Evolutionary conservation across 2,797 vertebrate species (phyloP), one percentile per base, ranked within the genome.

Genomic region (Discoglossus pictus): DNA sequence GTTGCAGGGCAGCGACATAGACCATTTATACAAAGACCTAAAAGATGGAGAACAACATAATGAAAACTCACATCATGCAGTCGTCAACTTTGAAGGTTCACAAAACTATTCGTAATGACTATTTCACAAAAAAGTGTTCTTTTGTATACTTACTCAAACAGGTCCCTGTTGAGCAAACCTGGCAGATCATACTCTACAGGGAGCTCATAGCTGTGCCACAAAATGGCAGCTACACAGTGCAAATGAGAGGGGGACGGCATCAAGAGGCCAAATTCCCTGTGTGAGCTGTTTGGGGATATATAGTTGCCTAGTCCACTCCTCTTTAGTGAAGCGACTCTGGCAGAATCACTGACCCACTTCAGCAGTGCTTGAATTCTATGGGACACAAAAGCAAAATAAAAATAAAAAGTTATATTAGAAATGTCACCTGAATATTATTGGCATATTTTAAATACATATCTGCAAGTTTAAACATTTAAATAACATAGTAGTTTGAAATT

Each of bases 181-280:
- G 96, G 94, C 65, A 99, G 88, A 77, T 99, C 96, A 0, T 99
- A 99, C 47, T 98, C 95, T 6, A 99, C 96, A 0, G 97, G 95
- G 64, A 99, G 79, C 75, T 99, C 96, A 0, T 97, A 99, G 80
- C 97, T 99, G 69, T 99, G 96, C 97, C 97, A 99, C 61, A 99
- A 70, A 85, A 99, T 92, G 38, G 97, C 94, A 6, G 97, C 96
- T 31, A 99, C 95, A 0, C 97, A 99, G 83, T 99, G 97, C 75
- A 99, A 84, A 78, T 99, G 97, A 61, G 97, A 99, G 12, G 97
- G 97, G 0, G 97, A 99, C 0, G 97, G 97, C 97, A 99, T 99
- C 70, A 99, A 82, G 43, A 99, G 93, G 43, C 97, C 97, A 15
- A 97, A 99, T 68, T 99, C 97, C 67, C 92, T 81, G 0, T 92